Evolutionary conservation across 2,888 invertebrate species (phyloP).

Genomic region (Ichneumoninae sp.): DNA sequence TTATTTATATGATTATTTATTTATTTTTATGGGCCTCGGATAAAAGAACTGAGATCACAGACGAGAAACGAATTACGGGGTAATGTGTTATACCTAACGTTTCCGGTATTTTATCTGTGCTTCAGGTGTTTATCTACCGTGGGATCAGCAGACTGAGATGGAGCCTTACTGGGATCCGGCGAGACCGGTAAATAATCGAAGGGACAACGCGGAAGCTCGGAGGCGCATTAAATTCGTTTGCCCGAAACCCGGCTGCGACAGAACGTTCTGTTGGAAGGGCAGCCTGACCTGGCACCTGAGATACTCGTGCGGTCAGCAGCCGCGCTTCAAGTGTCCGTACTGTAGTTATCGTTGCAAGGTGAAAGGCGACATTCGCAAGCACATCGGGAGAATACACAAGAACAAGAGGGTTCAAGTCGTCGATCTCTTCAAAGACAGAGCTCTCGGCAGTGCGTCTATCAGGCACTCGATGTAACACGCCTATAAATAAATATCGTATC

Average conservation of each 20-base stretch:
- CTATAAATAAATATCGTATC: constrained; percentile 32
- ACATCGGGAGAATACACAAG: constrained; percentile 66
- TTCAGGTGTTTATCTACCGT: constrained; percentile 25
- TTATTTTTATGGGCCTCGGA: neutral
- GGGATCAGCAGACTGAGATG: constrained; percentile 21
- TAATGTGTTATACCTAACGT: constrained; percentile 13
- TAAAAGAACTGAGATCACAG: constrained; percentile 1
- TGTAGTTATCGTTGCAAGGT: constrained; percentile 78
- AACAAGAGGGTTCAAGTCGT: constrained; percentile 39
- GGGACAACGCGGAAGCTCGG: constrained; percentile 16
- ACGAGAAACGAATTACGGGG: constrained; percentile 1
- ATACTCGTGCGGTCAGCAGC: constrained; percentile 84
- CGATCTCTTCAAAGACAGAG: constrained; percentile 38
- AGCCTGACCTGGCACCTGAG: constrained; percentile 82
- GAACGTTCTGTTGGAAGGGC: constrained; percentile 72
- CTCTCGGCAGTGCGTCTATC: constrained; percentile 18
- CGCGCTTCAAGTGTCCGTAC: constrained; percentile 77
- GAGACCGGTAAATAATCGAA: constrained; percentile 8
- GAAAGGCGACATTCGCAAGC: constrained; percentile 73
- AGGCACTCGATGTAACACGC: constrained; percentile 29
- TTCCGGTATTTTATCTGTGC: constrained; percentile 17
- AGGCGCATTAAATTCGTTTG: constrained; percentile 73
- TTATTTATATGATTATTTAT: neutral
- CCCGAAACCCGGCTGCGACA: constrained; percentile 73
- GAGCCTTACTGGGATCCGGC: neutral